phyloP scores from a whole-genome alignment of 2,113 vertebrate genomes.

The Tetrax tetrax region DNA sequence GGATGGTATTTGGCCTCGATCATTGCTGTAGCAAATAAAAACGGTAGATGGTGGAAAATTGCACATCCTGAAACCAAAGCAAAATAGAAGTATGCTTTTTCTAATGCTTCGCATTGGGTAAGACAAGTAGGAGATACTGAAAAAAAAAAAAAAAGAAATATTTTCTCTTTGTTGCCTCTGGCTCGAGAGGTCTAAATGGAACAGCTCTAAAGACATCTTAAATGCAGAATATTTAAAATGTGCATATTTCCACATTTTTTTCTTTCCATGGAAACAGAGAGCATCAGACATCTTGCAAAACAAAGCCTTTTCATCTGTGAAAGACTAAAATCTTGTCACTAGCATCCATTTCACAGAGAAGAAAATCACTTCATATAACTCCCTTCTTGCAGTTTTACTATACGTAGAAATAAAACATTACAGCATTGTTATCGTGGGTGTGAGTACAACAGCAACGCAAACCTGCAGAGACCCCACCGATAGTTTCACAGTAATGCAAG shows the following conservation, averaged over 20 bases:
- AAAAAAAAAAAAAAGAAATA: neutral
- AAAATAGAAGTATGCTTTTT: neutral
- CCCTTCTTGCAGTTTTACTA: neutral
- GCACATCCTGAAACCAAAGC: neutral
- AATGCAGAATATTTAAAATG: neutral
- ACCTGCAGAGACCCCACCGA: rapidly evolving
- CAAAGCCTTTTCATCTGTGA: neutral
- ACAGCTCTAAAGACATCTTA: neutral
- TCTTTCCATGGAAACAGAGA: neutral
- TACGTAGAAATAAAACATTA: neutral
- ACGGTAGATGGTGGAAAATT: neutral
- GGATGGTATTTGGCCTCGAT: neutral
- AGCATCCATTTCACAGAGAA: neutral
- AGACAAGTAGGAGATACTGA: neutral
- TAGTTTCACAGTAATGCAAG: neutral
- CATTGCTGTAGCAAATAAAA: neutral
- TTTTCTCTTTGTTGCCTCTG: neutral
- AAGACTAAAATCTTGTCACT: neutral
- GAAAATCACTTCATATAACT: neutral
- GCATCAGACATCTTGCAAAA: neutral
- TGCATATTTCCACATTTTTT: neutral
- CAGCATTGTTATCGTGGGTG: neutral
- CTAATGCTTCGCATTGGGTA: neutral
- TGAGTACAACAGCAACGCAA: rapidly evolving
- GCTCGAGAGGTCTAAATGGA: neutral